Base-by-base conservation (phyloP, 1,140 invertebrate genomes). In the Cyclargus thomasi region DNA sequence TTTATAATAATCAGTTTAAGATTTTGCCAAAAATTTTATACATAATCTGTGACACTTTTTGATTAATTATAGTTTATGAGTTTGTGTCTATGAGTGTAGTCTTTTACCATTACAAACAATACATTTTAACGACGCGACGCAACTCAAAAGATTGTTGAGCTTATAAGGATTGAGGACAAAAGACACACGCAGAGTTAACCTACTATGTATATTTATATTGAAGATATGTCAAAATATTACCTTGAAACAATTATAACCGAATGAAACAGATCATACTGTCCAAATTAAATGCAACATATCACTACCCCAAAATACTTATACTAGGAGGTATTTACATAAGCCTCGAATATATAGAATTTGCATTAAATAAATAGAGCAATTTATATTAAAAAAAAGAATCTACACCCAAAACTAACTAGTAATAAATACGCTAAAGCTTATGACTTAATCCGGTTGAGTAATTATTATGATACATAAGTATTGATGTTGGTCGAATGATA, bases 391-490 rank as follows among this genome's bases (percentile, higher is more conserved):
- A 80, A 70, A 69, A 73, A 74, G 74, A 77, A 78, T 75, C 75
- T 80, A 77, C 71, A 74, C 74, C 74, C 71, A 68, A 73, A n/a
- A 79, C 64, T 70, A 67, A 74, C 69, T 70, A 72, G 62, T 77
- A 83, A 88, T 86, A 88, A 88, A 86, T 86, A 85, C 67, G 70
- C 83, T 88, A 86, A 82, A 81, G 74, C 79, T 84, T 85, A 85
- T 71, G 62, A 80, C 76, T 81, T 83, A 57, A 65, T 22, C 36
- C 29, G 53, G 75, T 75, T 82, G 84, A 82, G 83, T 85, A 83
- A 88, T 88, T 86, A 85, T 86, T 79, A 82, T 84, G 55, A 59
- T 59, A 20, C 55, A 59, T 59, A 10, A 20, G 55, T 7, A 21
- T 59, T 21, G 16, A 55, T 7, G 20, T 59, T 21, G 55, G 55